phyloP scores from a whole-genome alignment of 2,888 invertebrate genomes.

The Ptychoptera albimana region DNA sequence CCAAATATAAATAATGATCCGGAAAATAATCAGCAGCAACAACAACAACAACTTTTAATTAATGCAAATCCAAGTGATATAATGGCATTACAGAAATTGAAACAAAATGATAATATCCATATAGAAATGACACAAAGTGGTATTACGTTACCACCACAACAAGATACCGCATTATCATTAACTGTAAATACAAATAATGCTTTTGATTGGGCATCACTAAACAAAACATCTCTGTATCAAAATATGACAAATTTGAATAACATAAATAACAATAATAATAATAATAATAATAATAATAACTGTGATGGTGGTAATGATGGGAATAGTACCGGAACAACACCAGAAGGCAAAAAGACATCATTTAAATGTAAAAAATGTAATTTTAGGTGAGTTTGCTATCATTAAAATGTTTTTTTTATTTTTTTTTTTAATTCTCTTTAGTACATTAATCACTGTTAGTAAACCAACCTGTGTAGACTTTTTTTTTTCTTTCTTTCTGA shows the following conservation, averaged over 20 bases:
- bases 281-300: constrained; percentile 30
- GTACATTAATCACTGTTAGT: neutral
- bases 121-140: too few relatives aligned
- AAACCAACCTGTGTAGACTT: neutral
- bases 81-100: constrained; percentile 15
- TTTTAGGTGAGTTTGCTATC: constrained; percentile 59
- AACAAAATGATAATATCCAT: neutral
- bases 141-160: too few relatives aligned
- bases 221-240: too few relatives aligned
- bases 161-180: too few relatives aligned
- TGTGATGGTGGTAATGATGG: constrained; percentile 8
- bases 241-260: too few relatives aligned
- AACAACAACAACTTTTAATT: constrained; percentile 17
- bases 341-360: constrained; percentile 46
- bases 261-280: constrained; percentile 16
- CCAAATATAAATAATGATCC: constrained; percentile 21
- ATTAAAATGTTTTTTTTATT: constrained; percentile 5
- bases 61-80: constrained; percentile 16
- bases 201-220: too few relatives aligned
- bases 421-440: neutral
- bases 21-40: constrained; percentile 22
- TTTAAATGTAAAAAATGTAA: constrained; percentile 87
- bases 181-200: too few relatives aligned
- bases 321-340: too few relatives aligned
- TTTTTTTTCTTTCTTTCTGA: too few relatives aligned